Base-by-base conservation (phyloP, 1,140 invertebrate genomes). In the Archegozetes longisetosus region DNA sequence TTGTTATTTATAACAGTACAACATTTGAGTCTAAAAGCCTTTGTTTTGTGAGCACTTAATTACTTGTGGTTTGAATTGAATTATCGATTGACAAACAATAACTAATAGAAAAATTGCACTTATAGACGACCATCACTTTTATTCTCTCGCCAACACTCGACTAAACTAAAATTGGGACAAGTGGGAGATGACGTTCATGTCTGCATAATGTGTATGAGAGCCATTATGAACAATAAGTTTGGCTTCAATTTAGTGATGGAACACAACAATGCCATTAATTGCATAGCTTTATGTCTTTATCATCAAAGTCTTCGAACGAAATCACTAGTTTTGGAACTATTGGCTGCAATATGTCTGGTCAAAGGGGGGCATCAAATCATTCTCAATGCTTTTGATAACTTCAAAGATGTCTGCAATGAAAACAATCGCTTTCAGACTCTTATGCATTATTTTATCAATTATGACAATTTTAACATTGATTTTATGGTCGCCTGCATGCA, bases 211-310 rank as follows among this genome's bases (percentile, higher is more conserved):
- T 98, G 94, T 75, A 83, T 98, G 76, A 79, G 95, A 28, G 94
- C 95, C 55, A 98, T 99, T 67, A 98, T 98, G 94, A 98, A 98
- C 75, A 98, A 98, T 72, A 98, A 97, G 84, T 93, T 95, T 74
- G 95, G 94, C 52, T 97, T 98, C 74, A 98, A 96, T 74, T 88
- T 96, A 83, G 93, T 98, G 23, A 97, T 98, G 68, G 88, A 93
- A 71, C 92, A 98, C 70, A 80, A 85, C 52, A 88, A 97, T 75
- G 94, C 95, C 13, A 99, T 99, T 67, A 97, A 97, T 73, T 94
- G 91, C 72, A 97, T 99, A 68, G 92, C 94, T 2, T 73, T 98
- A 1, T 95, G 90, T 72, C 77, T 99, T 2, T 93, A 94, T 65
- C 95, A 98, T 73, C 92, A 92, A 75, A 96, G 89, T 74, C 76